Conservation (phyloP, 2,797 vertebrate species). For the Poecilia gillii region DNA sequence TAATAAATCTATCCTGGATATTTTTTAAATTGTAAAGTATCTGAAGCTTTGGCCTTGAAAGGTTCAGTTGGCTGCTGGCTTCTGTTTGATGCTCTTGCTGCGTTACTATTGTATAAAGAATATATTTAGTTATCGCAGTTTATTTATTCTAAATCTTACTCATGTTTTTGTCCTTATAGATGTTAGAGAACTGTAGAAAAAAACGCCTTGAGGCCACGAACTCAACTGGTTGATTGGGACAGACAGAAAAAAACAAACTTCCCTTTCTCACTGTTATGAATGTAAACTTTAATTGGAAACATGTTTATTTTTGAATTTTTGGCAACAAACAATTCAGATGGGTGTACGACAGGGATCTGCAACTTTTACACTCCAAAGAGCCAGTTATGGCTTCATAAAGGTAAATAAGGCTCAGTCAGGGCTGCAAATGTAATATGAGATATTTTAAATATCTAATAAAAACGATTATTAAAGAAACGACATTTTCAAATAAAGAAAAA, state of each 20-base stretch:
- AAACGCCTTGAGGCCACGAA: not conserved
- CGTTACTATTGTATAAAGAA: not conserved
- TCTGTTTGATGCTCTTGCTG: not conserved
- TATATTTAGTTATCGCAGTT: not conserved
- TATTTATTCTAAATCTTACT: not conserved
- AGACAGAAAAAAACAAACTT: not conserved
- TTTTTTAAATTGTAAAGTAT: not conserved
- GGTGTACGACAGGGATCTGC: not conserved
- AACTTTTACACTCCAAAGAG: too few relatives aligned
- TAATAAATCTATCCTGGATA: slow-evolving; percentile 1
- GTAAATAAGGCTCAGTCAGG: too few relatives aligned
- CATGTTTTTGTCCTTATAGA: not conserved
- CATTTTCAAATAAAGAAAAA: too few relatives aligned
- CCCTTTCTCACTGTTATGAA: not conserved
- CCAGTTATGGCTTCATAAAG: too few relatives aligned
- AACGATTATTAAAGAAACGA: too few relatives aligned
- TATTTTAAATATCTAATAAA: too few relatives aligned
- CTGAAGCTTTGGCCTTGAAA: not conserved
- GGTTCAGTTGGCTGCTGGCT: not conserved
- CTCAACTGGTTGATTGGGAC: not conserved
- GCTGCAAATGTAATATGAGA: too few relatives aligned
- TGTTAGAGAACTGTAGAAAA: not conserved
- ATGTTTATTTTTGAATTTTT: not conserved
- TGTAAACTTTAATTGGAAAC: not conserved
- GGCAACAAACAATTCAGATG: not conserved